Evolutionary conservation across 2,113 vertebrate genomes (phyloP), one percentile per base, ranked within the genome.

Genomic region (Regulus satrapa): DNA sequence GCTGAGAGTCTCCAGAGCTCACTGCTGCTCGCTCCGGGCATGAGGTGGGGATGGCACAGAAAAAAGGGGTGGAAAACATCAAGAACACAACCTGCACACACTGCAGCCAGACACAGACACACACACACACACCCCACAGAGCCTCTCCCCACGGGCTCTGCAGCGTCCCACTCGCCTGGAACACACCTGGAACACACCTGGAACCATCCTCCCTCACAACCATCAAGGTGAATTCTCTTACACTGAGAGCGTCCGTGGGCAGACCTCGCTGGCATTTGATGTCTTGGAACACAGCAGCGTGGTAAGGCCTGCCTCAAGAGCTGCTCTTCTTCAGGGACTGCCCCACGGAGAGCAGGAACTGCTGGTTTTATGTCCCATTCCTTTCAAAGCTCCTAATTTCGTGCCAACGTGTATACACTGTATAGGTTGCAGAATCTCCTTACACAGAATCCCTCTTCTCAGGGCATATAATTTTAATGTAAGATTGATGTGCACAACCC

Each of bases 231-330:
- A 62, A 38, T 51, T 63, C 32, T 79, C 14, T 55, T 43, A 8
- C 13, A 54, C 28, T 1, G 0, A 71, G 10, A 13, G 40, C 28
- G 18, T 12, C 7, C 0, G 0, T 23, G 29, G 31, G 34, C 26
- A 48, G 56, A 52, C 21, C 19, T 28, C 20, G 28, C 51, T 61
- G 28, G 28, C 12, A 51, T 64, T 51, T 43, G 55, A 40, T 34
- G 9, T 51, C 64, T 28, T 56, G 43, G 20, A 55, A 32, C 3
- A 5, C 5, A 61, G 31, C 8, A 43, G n/a, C 8, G 26, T 10
- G 16, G 8, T 25, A 12, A 2, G 5, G 38, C 25, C 51, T 88
- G 66, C n/a, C 36, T 68, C 40, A 38, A 38, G 20, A 32, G 41
- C n/a, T 34, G 64, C 12, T 43, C 32, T 52, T 59, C 67, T 24